Evolutionary conservation across 2,113 vertebrate species (phyloP), one percentile per base, ranked within the genome.

Genomic region (Desmodus rotundus): DNA sequence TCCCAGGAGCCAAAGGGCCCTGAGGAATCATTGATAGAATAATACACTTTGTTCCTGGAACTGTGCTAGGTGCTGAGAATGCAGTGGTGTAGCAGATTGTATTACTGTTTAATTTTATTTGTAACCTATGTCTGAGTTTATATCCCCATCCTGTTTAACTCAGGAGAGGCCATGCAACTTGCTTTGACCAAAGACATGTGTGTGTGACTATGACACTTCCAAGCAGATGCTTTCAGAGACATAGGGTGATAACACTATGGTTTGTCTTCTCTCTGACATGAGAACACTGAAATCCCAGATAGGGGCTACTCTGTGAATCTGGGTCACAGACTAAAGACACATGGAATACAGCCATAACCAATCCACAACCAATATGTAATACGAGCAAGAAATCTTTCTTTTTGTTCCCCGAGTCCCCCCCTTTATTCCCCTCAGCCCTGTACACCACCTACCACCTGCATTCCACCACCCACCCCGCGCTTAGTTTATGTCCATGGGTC

Each of bases 61-160:
- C 50, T 70, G 16, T 77, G 26, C 14, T 56, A 65, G 68, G 26
- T 84, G 28, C 43, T 36, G 19, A 91, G 78, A 91, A 83, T 87
- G 38, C 19, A 58, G 41, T 82, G 63, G 38, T 82, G 9, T 16
- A 85, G 41, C 67, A 94, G 61, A 93, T 58, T 56, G 36, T 77
- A 83, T 50, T 82, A 36, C 86, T 73, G 41, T 47, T 50, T 91
- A 93, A 88, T 89, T 73, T 80, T 97, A 63, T 90, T 91, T 82
- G 93, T 91, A 61, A 88, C 70, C 33, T 63, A 65, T 22, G 17
- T n/a, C 78, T 83, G 31, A 83, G 33, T 20, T 58, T 28, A 76
- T 8, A 70, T 31, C 19, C 15, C 28, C 17, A 91, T 83, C 74
- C 45, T 61, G 15, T 91, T 93, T 92, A 94, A 86, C 72, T 95